A percentile compares a stretch with the other conserved stretches of the same genome.
Conservation (phyloP, 2,888 invertebrate genomes). For the Junonia oenone region DNA sequence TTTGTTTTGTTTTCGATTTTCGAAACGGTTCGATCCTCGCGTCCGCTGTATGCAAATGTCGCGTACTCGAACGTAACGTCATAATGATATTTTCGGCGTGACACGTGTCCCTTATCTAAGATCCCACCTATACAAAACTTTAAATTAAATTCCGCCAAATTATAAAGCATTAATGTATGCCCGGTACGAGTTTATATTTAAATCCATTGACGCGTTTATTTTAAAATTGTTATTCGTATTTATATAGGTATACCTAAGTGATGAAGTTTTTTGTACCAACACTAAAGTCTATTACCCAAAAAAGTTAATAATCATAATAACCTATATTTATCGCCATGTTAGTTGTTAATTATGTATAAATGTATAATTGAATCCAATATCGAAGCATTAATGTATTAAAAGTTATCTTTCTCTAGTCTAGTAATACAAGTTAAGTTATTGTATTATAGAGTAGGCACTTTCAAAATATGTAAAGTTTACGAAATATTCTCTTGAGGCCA, state of each 20-base stretch:
- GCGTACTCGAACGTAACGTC: conserved; percentile 21
- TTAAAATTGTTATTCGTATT: no score
- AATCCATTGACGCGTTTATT: no score
- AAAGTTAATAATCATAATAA: no score
- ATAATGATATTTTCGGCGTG: conserved; percentile 44
- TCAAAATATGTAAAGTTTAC: conserved; percentile 29
- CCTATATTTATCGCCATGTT: no score
- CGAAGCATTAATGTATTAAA: neutral
- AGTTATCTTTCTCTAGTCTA: neutral
- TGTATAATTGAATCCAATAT: neutral
- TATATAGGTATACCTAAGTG: no score
- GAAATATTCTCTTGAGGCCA: conserved; percentile 42
- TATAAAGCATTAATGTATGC: neutral
- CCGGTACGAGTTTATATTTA: no score
- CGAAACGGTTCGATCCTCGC: conserved; percentile 36
- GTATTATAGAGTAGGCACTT: conserved; percentile 7
- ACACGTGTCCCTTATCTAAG: conserved; percentile 37
- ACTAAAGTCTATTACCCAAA: no score
- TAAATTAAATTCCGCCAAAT: no score
- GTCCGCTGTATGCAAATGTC: conserved; percentile 26
- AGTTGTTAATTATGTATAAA: no score
- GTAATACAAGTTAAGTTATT: conserved; percentile 25
- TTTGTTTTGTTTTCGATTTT: conserved; percentile 60
- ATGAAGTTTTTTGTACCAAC: no score
- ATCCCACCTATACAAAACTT: conserved; percentile 29